phyloP scores from a whole-genome alignment of 2,113 vertebrate species.

The Loxodonta africana region DNA sequence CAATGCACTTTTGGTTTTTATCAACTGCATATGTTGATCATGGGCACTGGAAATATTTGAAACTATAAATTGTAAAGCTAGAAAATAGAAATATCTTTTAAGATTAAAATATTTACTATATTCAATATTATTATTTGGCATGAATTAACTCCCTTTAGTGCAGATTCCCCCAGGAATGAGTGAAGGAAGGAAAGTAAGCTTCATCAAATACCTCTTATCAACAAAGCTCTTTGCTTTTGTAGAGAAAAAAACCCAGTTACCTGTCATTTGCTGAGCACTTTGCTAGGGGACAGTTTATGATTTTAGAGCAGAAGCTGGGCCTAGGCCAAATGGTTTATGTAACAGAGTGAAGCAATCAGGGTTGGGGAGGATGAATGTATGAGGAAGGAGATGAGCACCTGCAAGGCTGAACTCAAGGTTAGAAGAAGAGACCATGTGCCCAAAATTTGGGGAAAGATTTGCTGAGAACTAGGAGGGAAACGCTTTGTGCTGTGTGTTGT shows the following conservation, averaged over 20 bases:
- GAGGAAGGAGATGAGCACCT: neutral
- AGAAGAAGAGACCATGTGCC: neutral
- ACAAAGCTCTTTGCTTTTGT: neutral
- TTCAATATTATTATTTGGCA: neutral
- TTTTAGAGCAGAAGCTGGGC: neutral
- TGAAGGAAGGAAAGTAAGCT: neutral
- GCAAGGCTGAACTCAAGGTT: neutral
- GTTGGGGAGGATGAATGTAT: neutral
- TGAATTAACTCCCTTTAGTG: neutral
- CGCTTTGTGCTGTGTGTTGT: neutral
- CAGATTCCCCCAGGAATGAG: neutral
- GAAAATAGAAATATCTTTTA: neutral
- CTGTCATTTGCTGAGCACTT: neutral
- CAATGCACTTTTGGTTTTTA: constrained; percentile 36
- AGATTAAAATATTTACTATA: neutral
- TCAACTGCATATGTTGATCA: neutral
- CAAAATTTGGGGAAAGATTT: neutral
- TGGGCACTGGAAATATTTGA: constrained; percentile 30
- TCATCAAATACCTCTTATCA: neutral
- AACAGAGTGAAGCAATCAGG: neutral
- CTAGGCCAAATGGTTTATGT: neutral
- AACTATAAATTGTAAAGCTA: neutral
- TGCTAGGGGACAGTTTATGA: neutral
- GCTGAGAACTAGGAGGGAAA: neutral
- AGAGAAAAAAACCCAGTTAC: neutral